A percentile compares a stretch with the other conserved stretches of the same genome.
Conservation (phyloP, 2,888 invertebrate genomes). For the Bombylius discolor region DNA sequence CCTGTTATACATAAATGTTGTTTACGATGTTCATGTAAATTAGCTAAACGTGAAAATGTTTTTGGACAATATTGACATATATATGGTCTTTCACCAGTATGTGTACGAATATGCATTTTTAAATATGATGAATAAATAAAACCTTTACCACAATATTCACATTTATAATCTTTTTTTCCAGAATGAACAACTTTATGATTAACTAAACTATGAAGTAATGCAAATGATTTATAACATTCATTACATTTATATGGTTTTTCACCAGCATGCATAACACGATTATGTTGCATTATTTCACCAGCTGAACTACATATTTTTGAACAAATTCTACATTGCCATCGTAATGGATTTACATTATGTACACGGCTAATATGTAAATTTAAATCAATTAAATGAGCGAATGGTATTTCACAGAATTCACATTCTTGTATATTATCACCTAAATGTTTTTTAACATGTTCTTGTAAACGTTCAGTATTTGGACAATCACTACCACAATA, state of each 20-base stretch:
- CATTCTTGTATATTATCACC: neutral
- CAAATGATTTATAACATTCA: slow-evolving; percentile 9
- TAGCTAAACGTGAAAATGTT: slow-evolving; percentile 5
- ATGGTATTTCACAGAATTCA: slow-evolving; percentile 6
- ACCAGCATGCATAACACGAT: neutral
- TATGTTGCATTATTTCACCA: neutral
- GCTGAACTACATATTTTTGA: neutral
- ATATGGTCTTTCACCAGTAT: slow-evolving; percentile 10
- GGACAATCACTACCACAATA: slow-evolving; percentile 3
- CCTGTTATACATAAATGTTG: neutral
- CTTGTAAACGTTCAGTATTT: neutral
- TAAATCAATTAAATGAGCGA: neutral
- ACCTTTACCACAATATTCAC: slow-evolving; percentile 9
- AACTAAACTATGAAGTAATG: slow-evolving; percentile 4
- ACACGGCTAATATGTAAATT: slow-evolving; percentile 3
- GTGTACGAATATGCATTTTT: slow-evolving; percentile 9
- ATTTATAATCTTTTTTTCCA: slow-evolving; percentile 5
- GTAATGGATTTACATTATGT: neutral
- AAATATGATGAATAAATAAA: slow-evolving; percentile 9
- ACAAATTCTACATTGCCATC: neutral
- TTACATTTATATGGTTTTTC: slow-evolving; percentile 6
- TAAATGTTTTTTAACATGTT: slow-evolving; percentile 9
- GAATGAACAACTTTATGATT: slow-evolving; percentile 8
- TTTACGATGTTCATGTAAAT: slow-evolving; percentile 8
- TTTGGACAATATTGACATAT: slow-evolving; percentile 10